Conservation (phyloP, 2,797 vertebrate species). For the Nannoperca obscura region DNA sequence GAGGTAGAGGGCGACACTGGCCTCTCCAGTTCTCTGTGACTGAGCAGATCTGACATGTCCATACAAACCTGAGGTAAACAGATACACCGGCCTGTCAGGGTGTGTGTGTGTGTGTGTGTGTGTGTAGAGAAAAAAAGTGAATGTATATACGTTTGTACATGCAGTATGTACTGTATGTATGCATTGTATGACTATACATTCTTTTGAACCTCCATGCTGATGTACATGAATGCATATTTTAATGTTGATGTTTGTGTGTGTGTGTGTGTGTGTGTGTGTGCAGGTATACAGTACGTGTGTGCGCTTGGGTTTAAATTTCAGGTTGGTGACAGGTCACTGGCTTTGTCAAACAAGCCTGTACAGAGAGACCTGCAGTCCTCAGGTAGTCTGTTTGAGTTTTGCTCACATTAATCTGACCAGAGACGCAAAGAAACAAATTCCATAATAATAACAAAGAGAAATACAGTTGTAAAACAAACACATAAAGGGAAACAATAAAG, state of each 20-base stretch:
- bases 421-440: background rate
- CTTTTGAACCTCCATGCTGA: background rate
- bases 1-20: background rate
- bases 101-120: constrained; percentile 28
- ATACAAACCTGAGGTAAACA: constrained; percentile 60
- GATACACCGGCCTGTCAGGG: constrained; percentile 45
- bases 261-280: constrained; percentile 9
- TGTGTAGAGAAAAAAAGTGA: background rate
- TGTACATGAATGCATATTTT: background rate
- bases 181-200: constrained; percentile 6
- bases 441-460: background rate
- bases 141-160: constrained; percentile 16
- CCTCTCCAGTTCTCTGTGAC: constrained; percentile 2
- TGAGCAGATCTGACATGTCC: constrained; percentile 54
- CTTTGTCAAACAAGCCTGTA: constrained; percentile 38
- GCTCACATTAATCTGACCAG: background rate
- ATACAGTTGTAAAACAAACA: background rate
- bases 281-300: too few species aligned
- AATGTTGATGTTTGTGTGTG: background rate
- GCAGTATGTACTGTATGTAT: constrained; percentile 1
- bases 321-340: constrained; percentile 17
- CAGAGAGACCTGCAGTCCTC: constrained; percentile 31
- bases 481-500: background rate
- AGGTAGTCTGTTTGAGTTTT: constrained; percentile 6
- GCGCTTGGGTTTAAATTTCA: constrained; percentile 13